These are phyloP conservation scores for Dryoscopus gambensis DNA, from an alignment of 2,113 vertebrate genomes.

Conservation along the genomic window DNA sequence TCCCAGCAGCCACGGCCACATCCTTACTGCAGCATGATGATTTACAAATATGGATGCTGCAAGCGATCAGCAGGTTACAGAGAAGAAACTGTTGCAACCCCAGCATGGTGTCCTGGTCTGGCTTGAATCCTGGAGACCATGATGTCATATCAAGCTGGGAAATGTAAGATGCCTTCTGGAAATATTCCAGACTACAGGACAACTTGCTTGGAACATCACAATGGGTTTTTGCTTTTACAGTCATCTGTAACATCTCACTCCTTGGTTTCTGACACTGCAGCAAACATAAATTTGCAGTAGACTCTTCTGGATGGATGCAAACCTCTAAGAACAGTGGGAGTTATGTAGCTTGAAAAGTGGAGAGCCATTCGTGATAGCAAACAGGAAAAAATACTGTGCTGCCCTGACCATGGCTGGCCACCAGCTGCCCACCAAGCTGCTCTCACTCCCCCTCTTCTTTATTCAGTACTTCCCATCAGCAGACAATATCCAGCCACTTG, in stretches of 20 bases:
- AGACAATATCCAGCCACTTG: background rate
- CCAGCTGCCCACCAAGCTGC: background rate
- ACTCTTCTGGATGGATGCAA: background rate
- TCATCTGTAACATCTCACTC: background rate
- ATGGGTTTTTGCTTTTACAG: background rate
- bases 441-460: background rate
- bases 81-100: background rate
- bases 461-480: background rate
- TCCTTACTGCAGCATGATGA: background rate
- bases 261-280: background rate
- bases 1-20: slow-evolving; percentile 12
- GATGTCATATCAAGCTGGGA: background rate
- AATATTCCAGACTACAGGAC: background rate
- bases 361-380: background rate
- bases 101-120: rapidly evolving
- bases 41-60: background rate
- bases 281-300: background rate
- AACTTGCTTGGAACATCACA: background rate
- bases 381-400: background rate
- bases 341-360: background rate
- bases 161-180: background rate
- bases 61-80: background rate
- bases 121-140: background rate
- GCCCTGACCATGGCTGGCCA: background rate
- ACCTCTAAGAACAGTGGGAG: background rate